Evolutionary conservation across 2,797 vertebrate genomes (phyloP).

Genomic region (Phaenicophaeus curvirostris): DNA sequence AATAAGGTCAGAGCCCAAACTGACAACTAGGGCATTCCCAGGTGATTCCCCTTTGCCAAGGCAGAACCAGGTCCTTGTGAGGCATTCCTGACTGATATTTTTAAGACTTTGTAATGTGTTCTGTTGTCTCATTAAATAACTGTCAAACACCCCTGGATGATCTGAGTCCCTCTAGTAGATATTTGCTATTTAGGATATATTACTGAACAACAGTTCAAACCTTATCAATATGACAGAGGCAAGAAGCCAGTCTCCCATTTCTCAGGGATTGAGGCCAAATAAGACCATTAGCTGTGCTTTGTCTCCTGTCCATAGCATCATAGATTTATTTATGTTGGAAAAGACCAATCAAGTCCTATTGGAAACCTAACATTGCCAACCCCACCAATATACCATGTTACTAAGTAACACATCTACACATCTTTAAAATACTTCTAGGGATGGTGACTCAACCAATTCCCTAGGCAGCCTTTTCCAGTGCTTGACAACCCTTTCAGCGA

Average conservation of each 20-base stretch:
- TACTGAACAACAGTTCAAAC: not conserved
- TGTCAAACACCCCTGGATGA: not conserved
- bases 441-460: too few species aligned
- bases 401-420: too few species aligned
- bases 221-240: not conserved
- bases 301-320: not conserved
- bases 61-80: not conserved
- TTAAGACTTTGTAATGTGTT: not conserved
- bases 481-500: too few species aligned
- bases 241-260: not conserved
- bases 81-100: not conserved
- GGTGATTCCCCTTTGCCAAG: not conserved
- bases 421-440: too few species aligned
- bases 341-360: too few species aligned
- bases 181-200: not conserved
- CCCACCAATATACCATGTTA: too few species aligned
- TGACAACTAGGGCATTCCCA: not conserved
- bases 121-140: not conserved
- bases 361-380: too few species aligned
- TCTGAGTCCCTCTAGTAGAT: not conserved
- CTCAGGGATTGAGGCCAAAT: not conserved
- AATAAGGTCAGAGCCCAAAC: not conserved
- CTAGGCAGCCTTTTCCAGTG: too few species aligned
- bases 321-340: too few species aligned
- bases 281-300: not conserved